phyloP scores from a whole-genome alignment of 2,888 invertebrate species.

The Timandra comae region DNA sequence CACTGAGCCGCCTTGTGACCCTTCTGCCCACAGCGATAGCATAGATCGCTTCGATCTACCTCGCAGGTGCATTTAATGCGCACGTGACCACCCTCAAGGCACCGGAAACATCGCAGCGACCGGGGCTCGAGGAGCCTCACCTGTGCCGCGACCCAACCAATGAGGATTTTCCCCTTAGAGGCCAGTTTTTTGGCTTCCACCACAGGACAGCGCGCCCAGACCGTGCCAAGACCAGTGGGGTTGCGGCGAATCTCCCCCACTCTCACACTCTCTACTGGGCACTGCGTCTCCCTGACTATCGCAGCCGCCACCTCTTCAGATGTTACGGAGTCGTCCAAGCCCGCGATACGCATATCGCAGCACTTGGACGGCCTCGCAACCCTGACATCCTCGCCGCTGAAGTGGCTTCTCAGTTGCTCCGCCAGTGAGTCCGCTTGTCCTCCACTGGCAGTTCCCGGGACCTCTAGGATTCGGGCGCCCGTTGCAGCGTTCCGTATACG shows the following conservation, averaged over 20 bases:
- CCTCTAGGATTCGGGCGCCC: no score
- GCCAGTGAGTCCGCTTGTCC: no score
- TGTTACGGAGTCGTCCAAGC: background rate
- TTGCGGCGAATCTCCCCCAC: background rate
- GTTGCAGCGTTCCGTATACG: no score
- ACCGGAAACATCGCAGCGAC: background rate
- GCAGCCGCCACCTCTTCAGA: background rate
- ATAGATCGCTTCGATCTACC: background rate
- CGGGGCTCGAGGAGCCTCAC: conserved; percentile 4
- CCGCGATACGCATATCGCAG: background rate
- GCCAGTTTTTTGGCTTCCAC: background rate
- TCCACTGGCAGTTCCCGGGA: no score
- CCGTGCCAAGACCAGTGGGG: background rate
- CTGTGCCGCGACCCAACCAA: background rate
- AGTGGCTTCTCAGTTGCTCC: no score
- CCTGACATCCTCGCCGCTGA: no score
- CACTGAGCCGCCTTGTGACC: no score
- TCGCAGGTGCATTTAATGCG: background rate
- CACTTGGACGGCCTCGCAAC: background rate
- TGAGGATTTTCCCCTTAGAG: background rate
- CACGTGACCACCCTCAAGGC: background rate
- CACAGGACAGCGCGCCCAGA: background rate
- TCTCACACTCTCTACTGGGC: background rate
- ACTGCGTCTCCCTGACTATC: background rate
- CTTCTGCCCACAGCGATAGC: background rate